phyloP scores from a whole-genome alignment of 2,888 invertebrate species.

The Arge pagana region DNA sequence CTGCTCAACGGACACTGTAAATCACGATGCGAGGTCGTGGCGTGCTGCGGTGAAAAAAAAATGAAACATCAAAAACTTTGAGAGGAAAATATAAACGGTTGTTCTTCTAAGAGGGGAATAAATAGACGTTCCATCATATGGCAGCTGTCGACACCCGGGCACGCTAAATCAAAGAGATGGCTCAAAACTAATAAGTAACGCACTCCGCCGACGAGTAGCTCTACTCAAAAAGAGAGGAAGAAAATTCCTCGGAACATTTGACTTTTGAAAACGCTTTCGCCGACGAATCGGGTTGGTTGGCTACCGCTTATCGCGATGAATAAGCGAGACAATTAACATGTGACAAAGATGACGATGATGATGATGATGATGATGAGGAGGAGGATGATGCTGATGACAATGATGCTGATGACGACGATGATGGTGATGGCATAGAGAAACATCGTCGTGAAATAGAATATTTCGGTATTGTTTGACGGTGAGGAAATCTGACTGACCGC shows the following conservation, averaged over 20 bases:
- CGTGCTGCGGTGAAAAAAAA: too few relatives aligned
- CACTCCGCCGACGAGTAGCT: conserved; percentile 10
- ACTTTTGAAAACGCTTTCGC: neutral
- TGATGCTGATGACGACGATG: too few relatives aligned
- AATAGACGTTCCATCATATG: conserved; percentile 43
- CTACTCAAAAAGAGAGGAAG: neutral
- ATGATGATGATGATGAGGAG: too few relatives aligned
- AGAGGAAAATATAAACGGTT: conserved; percentile 19
- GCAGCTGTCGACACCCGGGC: conserved; percentile 43
- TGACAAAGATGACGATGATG: too few relatives aligned
- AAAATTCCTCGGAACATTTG: neutral
- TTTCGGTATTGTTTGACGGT: conserved; percentile 18
- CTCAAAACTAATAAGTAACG: conserved; percentile 35
- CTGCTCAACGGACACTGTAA: too few relatives aligned
- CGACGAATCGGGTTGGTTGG: neutral
- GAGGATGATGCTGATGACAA: too few relatives aligned
- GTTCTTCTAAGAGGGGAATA: conserved; percentile 45
- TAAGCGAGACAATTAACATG: too few relatives aligned
- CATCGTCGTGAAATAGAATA: too few relatives aligned
- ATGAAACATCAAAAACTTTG: conserved; percentile 20
- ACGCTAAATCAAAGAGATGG: conserved; percentile 42
- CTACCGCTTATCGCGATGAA: too few relatives aligned
- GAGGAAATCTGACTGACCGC: conserved; percentile 16
- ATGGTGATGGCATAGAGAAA: too few relatives aligned
- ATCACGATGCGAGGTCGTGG: too few relatives aligned